These are phyloP conservation scores for Chironomus striatipennis DNA, from an alignment of 1,140 invertebrate species.

Conservation along the genomic window DNA sequence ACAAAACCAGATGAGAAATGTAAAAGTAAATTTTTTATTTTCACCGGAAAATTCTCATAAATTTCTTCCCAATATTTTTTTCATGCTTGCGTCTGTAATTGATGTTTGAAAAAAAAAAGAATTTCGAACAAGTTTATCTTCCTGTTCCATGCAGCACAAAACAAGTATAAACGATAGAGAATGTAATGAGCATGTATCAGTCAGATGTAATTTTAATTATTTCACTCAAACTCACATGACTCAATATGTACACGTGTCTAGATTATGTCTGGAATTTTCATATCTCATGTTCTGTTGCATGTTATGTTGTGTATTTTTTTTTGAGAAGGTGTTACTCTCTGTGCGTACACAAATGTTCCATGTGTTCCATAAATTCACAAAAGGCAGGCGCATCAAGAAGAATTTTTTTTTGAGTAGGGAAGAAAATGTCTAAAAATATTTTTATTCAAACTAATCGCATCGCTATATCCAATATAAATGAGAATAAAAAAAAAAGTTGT, in stretches of 20 bases:
- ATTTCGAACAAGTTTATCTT: too few species aligned
- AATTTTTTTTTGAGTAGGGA: too few species aligned
- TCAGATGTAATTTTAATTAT: conserved; percentile 10
- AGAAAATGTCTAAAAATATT: neutral
- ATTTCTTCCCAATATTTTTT: neutral
- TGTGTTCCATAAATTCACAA: too few species aligned
- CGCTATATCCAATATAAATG: neutral
- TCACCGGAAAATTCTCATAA: neutral
- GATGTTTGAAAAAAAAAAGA: too few species aligned
- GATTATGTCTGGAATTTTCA: conserved; percentile 16
- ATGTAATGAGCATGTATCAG: neutral
- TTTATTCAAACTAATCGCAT: neutral
- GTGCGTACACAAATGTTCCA: too few species aligned
- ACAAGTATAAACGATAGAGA: too few species aligned
- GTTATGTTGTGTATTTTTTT: too few species aligned
- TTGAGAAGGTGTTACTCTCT: too few species aligned
- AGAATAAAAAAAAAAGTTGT: neutral
- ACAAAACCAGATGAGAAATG: neutral
- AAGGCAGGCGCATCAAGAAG: too few species aligned
- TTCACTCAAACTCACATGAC: neutral
- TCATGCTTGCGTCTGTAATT: too few species aligned
- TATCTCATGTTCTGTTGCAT: too few species aligned
- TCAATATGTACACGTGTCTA: neutral
- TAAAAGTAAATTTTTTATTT: neutral
- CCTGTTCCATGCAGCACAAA: too few species aligned